Conservation (phyloP, 2,113 vertebrate genomes). For the Papio anubis region DNA sequence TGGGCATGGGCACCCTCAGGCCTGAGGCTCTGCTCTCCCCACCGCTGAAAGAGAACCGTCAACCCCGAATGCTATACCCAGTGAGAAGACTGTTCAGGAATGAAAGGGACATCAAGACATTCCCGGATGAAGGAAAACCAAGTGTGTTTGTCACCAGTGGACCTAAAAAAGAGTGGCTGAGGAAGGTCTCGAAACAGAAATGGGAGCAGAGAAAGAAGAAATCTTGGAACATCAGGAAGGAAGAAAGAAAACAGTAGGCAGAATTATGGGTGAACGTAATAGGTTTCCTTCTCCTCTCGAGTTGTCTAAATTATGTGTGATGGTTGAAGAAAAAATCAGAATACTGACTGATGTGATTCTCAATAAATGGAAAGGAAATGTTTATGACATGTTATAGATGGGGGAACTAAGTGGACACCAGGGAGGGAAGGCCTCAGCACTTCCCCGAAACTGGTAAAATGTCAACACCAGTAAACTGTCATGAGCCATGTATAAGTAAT, state of each 20-base stretch:
- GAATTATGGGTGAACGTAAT: neutral
- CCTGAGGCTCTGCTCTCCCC: neutral
- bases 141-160: neutral
- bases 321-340: neutral
- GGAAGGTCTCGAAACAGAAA: neutral
- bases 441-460: too few relatives aligned
- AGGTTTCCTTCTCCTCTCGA: neutral
- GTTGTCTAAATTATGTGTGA: neutral
- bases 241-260: neutral
- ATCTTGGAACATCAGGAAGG: too few relatives aligned
- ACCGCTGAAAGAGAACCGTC: neutral
- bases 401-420: neutral
- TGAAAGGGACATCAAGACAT: neutral
- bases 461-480: neutral
- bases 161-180: neutral
- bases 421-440: neutral
- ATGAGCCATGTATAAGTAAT: neutral
- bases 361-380: neutral
- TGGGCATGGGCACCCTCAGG: too few relatives aligned
- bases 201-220: neutral
- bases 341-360: neutral
- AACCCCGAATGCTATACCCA: neutral
- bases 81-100: neutral
- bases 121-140: neutral
- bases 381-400: too few relatives aligned